Evolutionary conservation across 2,888 invertebrate genomes (phyloP).

Genomic region (Chrysomela aeneicollis): DNA sequence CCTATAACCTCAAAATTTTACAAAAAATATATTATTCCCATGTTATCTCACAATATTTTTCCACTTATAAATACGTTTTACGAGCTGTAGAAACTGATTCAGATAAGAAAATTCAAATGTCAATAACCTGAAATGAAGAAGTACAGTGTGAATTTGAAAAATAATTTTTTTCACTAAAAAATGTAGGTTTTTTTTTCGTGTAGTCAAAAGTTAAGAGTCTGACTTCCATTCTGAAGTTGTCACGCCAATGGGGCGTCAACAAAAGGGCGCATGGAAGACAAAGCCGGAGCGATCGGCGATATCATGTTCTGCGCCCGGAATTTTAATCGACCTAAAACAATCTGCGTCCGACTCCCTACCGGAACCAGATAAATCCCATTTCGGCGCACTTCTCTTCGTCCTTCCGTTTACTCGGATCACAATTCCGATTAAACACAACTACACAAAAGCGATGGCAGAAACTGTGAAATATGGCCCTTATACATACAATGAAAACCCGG

Average conservation of each 20-base stretch:
- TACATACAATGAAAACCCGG: slow-evolving; percentile 36
- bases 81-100: too few species aligned
- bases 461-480: slow-evolving; percentile 42
- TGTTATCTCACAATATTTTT: too few species aligned
- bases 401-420: slow-evolving; percentile 49
- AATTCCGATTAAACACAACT: slow-evolving; percentile 50
- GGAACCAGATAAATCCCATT: slow-evolving; percentile 60
- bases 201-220: too few species aligned
- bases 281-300: slow-evolving; percentile 51
- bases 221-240: too few species aligned
- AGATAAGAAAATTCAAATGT: too few species aligned
- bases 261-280: slow-evolving; percentile 45
- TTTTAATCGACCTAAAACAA: slow-evolving; percentile 62
- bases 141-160: too few species aligned
- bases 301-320: slow-evolving; percentile 56
- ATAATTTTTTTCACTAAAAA: too few species aligned
- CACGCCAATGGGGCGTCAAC: slow-evolving; percentile 39
- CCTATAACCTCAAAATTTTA: too few species aligned
- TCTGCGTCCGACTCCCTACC: slow-evolving; percentile 57
- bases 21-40: too few species aligned
- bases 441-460: slow-evolving; percentile 49
- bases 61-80: too few species aligned
- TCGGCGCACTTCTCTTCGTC: slow-evolving; percentile 57
- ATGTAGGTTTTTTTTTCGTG: too few species aligned
- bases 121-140: too few species aligned